Base-by-base conservation (phyloP, 2,113 vertebrate species). In the Psilopogon haemacephalus region DNA sequence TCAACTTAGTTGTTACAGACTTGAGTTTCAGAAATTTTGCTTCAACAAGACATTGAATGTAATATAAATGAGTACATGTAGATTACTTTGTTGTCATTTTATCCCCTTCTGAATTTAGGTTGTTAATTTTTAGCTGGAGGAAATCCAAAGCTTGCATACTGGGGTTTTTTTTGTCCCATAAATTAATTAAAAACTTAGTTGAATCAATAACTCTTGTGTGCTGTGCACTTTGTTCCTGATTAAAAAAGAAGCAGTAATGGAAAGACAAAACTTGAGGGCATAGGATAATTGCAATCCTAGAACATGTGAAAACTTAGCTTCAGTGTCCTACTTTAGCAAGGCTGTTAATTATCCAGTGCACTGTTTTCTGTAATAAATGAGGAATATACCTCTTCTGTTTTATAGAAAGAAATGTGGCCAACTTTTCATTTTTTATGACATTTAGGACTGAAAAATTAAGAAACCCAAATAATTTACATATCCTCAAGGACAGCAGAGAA, bases 301-400 rank as follows among this genome's bases (percentile, higher is more conserved):
- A 88, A 72, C 40, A 48, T 56, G n/a, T 54, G 86, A 86, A 94
- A 92, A 89, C 37, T 86, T 81, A 84, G 77, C 42, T 42, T 84
- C 62, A 40, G 38, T 86, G 92, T 84, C 86, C 92, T 96, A 90
- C 92, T 95, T 95, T 70, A 88, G 84, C 62, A 89, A 84, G 62
- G 72, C 74, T 84, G 63, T 86, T 92, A 95, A 94, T 93, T 92
- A 92, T 55, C 84, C 24, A 50, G 64, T 72, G 86, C 70, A 91
- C 76, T 75, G 54, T 75, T 94, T 94, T 94, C 77, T 18, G 70
- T 65, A 84, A 52, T 65, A 92, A 88, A 72, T 50, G 62, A 90
- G 15, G 0, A 88, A 82, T 84, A 59, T 37, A 59, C 67, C 67
- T 90, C 71, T 78, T 16, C 58, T 74, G 6, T 68, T 93, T 78